Evolutionary conservation across 2,797 vertebrate genomes (phyloP).

Genomic region (Eulemur rubriventer): DNA sequence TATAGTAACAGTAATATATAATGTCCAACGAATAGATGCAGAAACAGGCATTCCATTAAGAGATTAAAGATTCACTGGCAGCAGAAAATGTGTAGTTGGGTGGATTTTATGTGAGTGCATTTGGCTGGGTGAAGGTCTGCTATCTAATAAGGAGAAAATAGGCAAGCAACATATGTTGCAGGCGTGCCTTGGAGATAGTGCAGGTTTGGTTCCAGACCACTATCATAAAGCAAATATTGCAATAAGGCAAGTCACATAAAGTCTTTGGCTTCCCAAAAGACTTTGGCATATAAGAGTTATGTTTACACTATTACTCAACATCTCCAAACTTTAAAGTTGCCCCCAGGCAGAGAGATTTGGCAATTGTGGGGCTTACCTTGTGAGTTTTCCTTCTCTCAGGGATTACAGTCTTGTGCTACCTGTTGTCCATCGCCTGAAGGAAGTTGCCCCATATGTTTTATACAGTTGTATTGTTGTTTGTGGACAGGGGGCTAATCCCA

Average conservation of each 20-base stretch:
- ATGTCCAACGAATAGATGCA: not conserved
- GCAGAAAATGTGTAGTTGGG: not conserved
- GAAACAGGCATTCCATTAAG: not conserved
- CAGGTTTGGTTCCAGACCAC: not conserved
- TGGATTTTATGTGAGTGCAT: not conserved
- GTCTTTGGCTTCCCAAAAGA: not conserved
- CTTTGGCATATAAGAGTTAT: not conserved
- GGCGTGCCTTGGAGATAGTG: not conserved
- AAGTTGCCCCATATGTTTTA: not conserved
- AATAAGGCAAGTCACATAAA: not conserved
- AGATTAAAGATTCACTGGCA: not conserved
- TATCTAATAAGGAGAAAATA: not conserved
- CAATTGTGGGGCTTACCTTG: not conserved
- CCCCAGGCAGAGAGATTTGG: not conserved
- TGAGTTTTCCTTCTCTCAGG: not conserved
- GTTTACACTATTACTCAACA: not conserved
- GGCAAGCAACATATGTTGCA: not conserved
- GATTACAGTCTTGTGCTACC: not conserved
- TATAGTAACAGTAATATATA: not conserved
- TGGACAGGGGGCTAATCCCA: not conserved
- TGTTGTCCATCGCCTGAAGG: not conserved
- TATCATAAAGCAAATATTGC: not conserved
- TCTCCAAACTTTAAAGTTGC: not conserved
- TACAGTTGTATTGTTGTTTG: not conserved
- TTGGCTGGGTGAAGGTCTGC: not conserved